Evolutionary conservation across 2,888 invertebrate genomes (phyloP).

Genomic region (Polyommatus iphigenia): DNA sequence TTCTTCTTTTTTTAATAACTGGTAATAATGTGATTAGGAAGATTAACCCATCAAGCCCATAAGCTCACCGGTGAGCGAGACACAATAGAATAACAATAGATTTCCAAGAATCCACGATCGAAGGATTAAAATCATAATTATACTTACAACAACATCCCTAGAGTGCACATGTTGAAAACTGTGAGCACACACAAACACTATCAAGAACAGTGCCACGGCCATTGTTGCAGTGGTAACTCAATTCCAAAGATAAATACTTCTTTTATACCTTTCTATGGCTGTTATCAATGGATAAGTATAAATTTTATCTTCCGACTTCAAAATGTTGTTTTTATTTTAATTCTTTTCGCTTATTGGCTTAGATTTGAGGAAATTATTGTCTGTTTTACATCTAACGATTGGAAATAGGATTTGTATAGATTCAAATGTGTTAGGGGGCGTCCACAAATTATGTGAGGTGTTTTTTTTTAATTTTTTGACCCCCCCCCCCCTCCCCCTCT

Average conservation of each 20-base stretch:
- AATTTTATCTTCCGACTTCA: background rate
- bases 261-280: background rate
- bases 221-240: background rate
- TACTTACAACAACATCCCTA: background rate
- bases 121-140: background rate
- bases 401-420: background rate
- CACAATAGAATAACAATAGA: too few species aligned
- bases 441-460: too few species aligned
- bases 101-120: too few species aligned
- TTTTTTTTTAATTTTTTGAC: too few species aligned
- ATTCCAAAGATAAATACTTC: background rate
- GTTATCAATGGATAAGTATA: background rate
- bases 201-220: background rate
- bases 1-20: too few species aligned
- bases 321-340: background rate
- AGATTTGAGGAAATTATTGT: background rate
- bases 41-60: too few species aligned
- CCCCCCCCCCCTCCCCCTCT: too few species aligned
- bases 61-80: too few species aligned
- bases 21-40: too few species aligned
- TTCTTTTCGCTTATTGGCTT: background rate
- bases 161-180: background rate
- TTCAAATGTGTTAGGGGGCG: background rate
- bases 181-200: slow-evolving; percentile 10
- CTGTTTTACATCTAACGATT: background rate